Evolutionary conservation across 1,140 invertebrate species (phyloP).

Genomic region (Rhopalosiphum padi): DNA sequence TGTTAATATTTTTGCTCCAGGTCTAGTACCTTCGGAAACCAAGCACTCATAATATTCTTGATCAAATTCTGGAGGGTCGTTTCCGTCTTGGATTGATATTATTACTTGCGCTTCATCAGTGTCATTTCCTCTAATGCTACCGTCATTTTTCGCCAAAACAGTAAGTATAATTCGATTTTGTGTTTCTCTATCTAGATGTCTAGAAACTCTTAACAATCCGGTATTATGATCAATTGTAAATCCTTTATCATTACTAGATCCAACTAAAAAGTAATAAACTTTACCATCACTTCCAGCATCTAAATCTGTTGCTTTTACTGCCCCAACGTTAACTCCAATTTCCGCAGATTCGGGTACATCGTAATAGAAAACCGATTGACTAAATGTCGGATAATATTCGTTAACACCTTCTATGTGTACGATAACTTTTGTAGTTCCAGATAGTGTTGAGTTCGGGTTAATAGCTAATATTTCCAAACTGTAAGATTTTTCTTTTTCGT

Average conservation of each 20-base stretch:
- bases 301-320: conserved; percentile 87
- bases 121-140: conserved; percentile 91
- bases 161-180: conserved; percentile 88
- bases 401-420: conserved; percentile 89
- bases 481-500: conserved; percentile 82
- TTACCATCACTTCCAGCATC: conserved; percentile 91
- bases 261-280: conserved; percentile 91
- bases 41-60: conserved; percentile 76
- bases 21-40: conserved; percentile 77
- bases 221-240: conserved; percentile 86
- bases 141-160: conserved; percentile 93
- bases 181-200: conserved; percentile 86
- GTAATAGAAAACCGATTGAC: conserved; percentile 90
- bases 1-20: conserved; percentile 77
- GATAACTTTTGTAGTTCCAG: conserved; percentile 74
- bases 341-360: conserved; percentile 91
- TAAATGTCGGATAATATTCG: conserved; percentile 91
- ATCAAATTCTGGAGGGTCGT: conserved; percentile 92
- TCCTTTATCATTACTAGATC: conserved; percentile 90
- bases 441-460: conserved; percentile 86
- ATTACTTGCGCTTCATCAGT: conserved; percentile 94
- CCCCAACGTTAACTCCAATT: conserved; percentile 84
- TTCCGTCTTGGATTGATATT: conserved; percentile 92
- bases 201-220: conserved; percentile 82
- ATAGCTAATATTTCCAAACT: conserved; percentile 81